Conservation (phyloP, 2,888 invertebrate genomes). For the Drosophila conformis region DNA sequence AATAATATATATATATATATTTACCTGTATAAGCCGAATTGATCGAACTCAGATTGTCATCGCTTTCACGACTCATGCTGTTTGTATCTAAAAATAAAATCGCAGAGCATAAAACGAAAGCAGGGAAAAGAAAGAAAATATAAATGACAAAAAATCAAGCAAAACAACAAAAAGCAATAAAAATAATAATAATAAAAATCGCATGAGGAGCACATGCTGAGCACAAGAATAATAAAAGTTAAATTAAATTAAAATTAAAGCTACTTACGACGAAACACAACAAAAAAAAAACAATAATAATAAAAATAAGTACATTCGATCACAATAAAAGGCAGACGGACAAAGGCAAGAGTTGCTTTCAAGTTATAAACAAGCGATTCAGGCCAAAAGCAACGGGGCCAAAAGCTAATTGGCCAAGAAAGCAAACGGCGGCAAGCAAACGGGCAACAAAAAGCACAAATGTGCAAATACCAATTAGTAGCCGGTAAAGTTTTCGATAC, state of each 20-base stretch:
- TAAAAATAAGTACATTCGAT: conserved; percentile 13
- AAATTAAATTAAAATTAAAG: conserved; percentile 59
- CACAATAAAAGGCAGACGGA: conserved; percentile 20
- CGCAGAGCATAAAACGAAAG: conserved; percentile 51
- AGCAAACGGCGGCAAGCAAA: conserved; percentile 49
- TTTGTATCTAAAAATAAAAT: conserved; percentile 78
- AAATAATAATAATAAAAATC: conserved; percentile 8
- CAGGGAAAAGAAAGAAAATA: conserved; percentile 46
- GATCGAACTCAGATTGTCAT: conserved; percentile 83
- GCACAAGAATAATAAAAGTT: conserved; percentile 32
- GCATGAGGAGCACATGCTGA: conserved; percentile 44
- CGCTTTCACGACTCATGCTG: conserved; percentile 84
- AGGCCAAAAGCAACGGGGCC: conserved; percentile 63
- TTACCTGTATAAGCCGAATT: conserved; percentile 83
- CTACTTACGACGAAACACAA: conserved; percentile 53
- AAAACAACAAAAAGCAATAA: conserved; percentile 40
- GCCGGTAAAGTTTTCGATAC: conserved; percentile 39
- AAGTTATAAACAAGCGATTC: conserved; percentile 35
- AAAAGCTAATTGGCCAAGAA: conserved; percentile 62
- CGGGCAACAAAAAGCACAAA: conserved; percentile 47
- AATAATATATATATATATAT: conserved; percentile 36
- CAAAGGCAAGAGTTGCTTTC: conserved; percentile 36
- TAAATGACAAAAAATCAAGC: conserved; percentile 44
- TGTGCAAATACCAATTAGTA: conserved; percentile 65
- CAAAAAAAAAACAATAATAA: conserved; percentile 12